phyloP scores from a whole-genome alignment of 1,140 invertebrate genomes.

The Diachasma alloeum region DNA sequence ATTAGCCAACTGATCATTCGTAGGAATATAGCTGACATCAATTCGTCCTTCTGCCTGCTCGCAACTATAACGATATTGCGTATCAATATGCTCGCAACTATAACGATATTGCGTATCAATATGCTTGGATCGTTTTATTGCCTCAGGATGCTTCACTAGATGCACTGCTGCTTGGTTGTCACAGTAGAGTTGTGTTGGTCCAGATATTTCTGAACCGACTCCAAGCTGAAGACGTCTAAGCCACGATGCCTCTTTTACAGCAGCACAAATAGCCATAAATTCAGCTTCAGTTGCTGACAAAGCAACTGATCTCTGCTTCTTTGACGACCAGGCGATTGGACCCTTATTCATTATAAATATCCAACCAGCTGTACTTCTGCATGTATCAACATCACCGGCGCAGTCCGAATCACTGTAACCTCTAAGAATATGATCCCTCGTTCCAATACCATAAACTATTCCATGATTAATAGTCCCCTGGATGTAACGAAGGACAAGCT shows the following conservation, averaged over 20 bases:
- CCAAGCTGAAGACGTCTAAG: slow-evolving; percentile 35
- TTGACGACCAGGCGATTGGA: slow-evolving; percentile 53
- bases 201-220: background rate
- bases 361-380: slow-evolving; percentile 50
- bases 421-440: background rate
- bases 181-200: slow-evolving; percentile 34
- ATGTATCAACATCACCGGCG: slow-evolving; percentile 43
- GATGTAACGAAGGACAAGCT: background rate
- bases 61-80: too few relatives aligned
- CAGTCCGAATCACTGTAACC: background rate
- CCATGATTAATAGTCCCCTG: background rate
- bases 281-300: slow-evolving; percentile 49
- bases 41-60: slow-evolving; percentile 30
- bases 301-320: slow-evolving; percentile 46
- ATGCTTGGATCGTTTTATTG: slow-evolving; percentile 45
- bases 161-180: slow-evolving; percentile 54
- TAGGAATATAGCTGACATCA: slow-evolving; percentile 30
- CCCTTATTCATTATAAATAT: slow-evolving; percentile 45
- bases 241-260: slow-evolving; percentile 52
- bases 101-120: slow-evolving; percentile 46
- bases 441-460: background rate
- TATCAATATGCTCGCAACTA: slow-evolving; percentile 24
- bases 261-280: slow-evolving; percentile 56
- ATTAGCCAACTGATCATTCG: slow-evolving; percentile 29
- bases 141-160: slow-evolving; percentile 50